Base-by-base conservation (phyloP, 2,888 invertebrate species). In the Cerastoderma edule region DNA sequence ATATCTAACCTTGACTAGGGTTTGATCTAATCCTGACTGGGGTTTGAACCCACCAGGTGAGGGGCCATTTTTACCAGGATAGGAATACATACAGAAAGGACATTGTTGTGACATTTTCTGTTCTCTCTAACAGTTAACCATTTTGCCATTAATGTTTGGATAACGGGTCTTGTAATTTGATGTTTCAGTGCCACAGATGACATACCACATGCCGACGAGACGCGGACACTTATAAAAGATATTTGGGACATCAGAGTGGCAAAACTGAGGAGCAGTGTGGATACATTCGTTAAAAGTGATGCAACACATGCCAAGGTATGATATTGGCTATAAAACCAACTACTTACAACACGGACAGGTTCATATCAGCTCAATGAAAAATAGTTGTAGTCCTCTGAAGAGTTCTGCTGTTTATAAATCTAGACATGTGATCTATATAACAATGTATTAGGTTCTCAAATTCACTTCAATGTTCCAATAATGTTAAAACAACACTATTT, bases 241-340 rank as follows among this genome's bases (percentile, higher is more conserved):
- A 96, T 99, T 72, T 99, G 98, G 96, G 99, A 99, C 91, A 96
- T 97, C 83, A 94, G 99, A 63, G 96, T 97, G 94, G 96, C 99
- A 0, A 99, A 99, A 93, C 92, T 99, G 57, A 94, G 98, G 57
- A 96, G 97, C 8, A 97, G 98, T 1, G 96, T 98, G 88, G 96
- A 97, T 92, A 95, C 95, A 0, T 95, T 99, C 84, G 95, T 99
- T 86, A 96, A 96, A 89, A 95, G 96, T 39, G 96, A 96, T 74
- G 96, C 96, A 30, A 95, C 95, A 32, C 96, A 97, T 90, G 98
- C 98, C 69, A 92, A 91, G 89, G 92, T 91, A 69, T 60, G 16
- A 39, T 10, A 39, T 39, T 16, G 39, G 16, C 8, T 10, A 72
- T 48, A 39, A 16, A 39, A 8, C 8, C 16, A 39, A 39, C 39